These are phyloP conservation scores for Danionella dracula DNA, from an alignment of 2,797 vertebrate genomes.

Conservation along the genomic window DNA sequence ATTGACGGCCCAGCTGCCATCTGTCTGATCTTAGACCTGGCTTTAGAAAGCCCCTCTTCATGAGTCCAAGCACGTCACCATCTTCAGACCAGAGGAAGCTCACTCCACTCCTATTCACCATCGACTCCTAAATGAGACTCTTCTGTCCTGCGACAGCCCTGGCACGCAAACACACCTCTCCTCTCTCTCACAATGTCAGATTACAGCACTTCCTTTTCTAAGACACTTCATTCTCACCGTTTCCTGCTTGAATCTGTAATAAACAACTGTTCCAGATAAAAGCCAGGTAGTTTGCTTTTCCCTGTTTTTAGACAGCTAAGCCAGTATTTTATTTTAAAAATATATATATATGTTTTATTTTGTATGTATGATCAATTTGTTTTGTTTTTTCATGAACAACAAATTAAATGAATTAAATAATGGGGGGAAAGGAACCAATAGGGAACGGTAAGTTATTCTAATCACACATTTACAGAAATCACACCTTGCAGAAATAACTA, in stretches of 20 bases:
- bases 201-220: conserved; percentile 37
- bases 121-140: conserved; percentile 70
- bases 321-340: background rate
- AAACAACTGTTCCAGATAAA: conserved; percentile 41
- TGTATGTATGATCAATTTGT: no score
- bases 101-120: conserved; percentile 68
- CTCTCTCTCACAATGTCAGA: conserved; percentile 11
- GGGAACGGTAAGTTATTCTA: background rate
- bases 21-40: conserved; percentile 64
- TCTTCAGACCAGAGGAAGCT: conserved; percentile 70
- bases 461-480: no score
- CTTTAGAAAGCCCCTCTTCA: conserved; percentile 66
- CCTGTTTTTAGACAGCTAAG: background rate
- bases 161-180: conserved; percentile 36
- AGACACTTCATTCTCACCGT: conserved; percentile 37
- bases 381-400: background rate
- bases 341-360: no score
- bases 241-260: conserved; percentile 31
- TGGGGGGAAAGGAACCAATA: no score
- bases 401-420: no score
- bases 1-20: conserved; percentile 57
- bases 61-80: conserved; percentile 69
- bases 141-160: conserved; percentile 64
- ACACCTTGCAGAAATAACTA: no score
- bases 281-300: conserved; percentile 30